These are phyloP conservation scores for Bradypodion ventrale DNA, from an alignment of 2,797 vertebrate species.

Conservation along the genomic window DNA sequence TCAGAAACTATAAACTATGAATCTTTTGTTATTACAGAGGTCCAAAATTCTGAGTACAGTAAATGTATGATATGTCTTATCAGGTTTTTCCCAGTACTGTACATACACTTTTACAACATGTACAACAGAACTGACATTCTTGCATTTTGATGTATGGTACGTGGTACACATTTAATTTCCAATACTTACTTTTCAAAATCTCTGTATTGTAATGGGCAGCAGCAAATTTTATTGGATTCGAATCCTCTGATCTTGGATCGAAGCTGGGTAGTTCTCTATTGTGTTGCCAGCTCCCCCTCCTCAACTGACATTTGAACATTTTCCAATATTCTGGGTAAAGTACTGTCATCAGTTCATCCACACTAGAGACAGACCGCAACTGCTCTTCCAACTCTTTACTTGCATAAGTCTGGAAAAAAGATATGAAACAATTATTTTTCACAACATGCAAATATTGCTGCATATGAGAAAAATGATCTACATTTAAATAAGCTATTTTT, in stretches of 20 bases:
- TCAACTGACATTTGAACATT: slow-evolving; percentile 90
- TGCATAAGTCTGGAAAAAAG: slow-evolving; percentile 80
- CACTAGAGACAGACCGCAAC: slow-evolving; percentile 89
- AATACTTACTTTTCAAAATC: slow-evolving; percentile 90
- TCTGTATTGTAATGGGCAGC: slow-evolving; percentile 92
- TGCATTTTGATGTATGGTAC: not conserved
- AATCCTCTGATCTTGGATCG: slow-evolving; percentile 78
- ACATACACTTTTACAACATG: slow-evolving; percentile 16
- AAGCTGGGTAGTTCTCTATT: slow-evolving; percentile 69
- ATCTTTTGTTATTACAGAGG: slow-evolving; percentile 1
- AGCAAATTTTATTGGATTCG: slow-evolving; percentile 82
- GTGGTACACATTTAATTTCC: not conserved
- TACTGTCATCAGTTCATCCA: slow-evolving; percentile 94
- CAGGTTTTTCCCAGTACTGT: not conserved
- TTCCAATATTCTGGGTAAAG: slow-evolving; percentile 94
- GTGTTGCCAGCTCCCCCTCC: slow-evolving; percentile 77
- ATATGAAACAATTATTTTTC: slow-evolving; percentile 41
- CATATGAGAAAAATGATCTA: no score
- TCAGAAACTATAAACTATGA: slow-evolving; percentile 2
- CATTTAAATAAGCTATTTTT: no score
- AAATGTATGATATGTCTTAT: not conserved
- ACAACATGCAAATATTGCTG: slow-evolving; percentile 28
- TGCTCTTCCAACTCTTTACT: slow-evolving; percentile 88
- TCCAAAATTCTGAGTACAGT: not conserved
- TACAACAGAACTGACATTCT: not conserved